phyloP scores from a whole-genome alignment of 2,888 invertebrate genomes.

The Nasonovia ribisnigri region DNA sequence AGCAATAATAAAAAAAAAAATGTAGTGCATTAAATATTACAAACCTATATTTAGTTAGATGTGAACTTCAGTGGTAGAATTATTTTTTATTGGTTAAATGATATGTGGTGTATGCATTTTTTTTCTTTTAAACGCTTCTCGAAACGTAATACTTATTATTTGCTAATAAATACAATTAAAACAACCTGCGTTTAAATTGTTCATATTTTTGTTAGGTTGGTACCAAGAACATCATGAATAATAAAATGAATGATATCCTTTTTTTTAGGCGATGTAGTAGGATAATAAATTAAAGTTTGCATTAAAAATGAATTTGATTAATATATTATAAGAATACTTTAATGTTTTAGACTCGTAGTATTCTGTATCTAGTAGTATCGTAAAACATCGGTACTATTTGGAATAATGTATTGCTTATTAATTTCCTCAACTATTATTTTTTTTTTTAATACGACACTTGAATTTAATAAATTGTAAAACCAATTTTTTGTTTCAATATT shows the following conservation, averaged over 20 bases:
- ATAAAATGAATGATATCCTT: conserved; percentile 1
- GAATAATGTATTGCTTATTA: neutral
- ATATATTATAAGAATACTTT: conserved; percentile 8
- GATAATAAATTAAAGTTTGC: conserved; percentile 11
- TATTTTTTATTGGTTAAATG: neutral
- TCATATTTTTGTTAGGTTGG: neutral
- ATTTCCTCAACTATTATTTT: neutral
- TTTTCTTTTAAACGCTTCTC: neutral
- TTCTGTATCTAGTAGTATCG: neutral
- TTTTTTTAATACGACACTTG: neutral
- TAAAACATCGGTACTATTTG: neutral
- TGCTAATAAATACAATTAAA: neutral
- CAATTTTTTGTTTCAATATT: neutral
- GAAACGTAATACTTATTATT: neutral
- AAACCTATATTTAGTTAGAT: neutral
- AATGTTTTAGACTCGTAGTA: conserved; percentile 4
- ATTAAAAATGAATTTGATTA: neutral
- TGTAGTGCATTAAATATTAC: neutral
- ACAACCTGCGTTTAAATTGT: neutral
- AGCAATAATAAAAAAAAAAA: neutral
- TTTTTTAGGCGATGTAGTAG: neutral
- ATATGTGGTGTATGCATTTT: neutral
- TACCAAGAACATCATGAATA: neutral
- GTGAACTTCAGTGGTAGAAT: neutral
- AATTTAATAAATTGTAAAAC: neutral